Conservation (phyloP, 2,113 vertebrate genomes). For the Chloebia gouldiae region DNA sequence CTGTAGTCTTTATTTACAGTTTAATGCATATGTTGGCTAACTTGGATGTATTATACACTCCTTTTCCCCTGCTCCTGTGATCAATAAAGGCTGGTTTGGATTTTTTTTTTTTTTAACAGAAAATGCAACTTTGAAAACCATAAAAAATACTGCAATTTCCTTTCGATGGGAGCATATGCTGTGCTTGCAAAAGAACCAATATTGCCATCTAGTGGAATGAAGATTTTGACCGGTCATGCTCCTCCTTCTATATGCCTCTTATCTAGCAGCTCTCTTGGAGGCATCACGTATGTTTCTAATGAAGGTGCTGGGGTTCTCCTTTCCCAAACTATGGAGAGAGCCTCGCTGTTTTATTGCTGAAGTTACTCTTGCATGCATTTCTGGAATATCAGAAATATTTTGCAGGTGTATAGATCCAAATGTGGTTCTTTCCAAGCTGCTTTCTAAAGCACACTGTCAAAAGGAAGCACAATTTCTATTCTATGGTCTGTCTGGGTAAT, state of each 20-base stretch:
- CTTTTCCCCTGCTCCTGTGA: neutral
- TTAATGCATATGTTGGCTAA: neutral
- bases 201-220: constrained; percentile 75
- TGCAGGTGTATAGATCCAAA: neutral
- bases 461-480: neutral
- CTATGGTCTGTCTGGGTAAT: neutral
- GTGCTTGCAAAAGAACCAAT: constrained; percentile 59
- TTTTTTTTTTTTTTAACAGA: neutral
- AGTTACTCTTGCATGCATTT: neutral
- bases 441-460: neutral
- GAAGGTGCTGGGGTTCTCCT: neutral
- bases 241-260: neutral
- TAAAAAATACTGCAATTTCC: constrained; percentile 1
- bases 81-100: neutral
- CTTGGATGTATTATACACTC: neutral
- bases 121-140: constrained; percentile 7
- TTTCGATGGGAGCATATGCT: neutral
- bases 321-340: neutral
- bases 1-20: neutral
- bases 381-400: neutral
- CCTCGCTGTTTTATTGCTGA: neutral
- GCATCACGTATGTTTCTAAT: neutral
- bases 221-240: constrained; percentile 34
- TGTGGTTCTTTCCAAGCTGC: neutral
- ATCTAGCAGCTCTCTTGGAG: neutral